Evolutionary conservation across 2,888 invertebrate species (phyloP).

Genomic region (Luperina testacea): DNA sequence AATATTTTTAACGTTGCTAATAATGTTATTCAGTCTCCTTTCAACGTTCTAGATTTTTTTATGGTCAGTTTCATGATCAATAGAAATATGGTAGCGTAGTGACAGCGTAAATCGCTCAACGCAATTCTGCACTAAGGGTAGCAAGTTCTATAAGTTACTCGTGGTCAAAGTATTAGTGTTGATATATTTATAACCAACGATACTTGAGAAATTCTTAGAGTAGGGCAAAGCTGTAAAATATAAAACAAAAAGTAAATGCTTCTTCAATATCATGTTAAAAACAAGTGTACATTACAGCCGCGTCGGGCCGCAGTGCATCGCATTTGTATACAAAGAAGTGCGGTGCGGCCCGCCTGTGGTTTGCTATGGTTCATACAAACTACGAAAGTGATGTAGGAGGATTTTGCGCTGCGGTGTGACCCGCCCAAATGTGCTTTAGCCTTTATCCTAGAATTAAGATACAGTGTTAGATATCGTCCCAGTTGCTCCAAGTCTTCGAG

Average conservation of each 20-base stretch:
- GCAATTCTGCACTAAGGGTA: background rate
- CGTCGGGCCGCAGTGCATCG: background rate
- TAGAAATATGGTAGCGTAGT: background rate
- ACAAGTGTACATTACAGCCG: background rate
- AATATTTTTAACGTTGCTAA: constrained; percentile 16
- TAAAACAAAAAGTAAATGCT: background rate
- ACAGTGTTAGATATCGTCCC: constrained; percentile 6
- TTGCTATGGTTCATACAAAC: too few relatives aligned
- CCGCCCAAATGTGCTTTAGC: background rate
- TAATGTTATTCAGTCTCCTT: background rate
- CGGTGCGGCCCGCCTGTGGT: too few relatives aligned
- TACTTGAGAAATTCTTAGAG: background rate
- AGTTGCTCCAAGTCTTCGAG: constrained; percentile 4
- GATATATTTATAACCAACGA: background rate
- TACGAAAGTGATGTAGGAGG: background rate
- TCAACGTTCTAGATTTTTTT: background rate
- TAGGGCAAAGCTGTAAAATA: background rate
- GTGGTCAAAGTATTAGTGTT: background rate
- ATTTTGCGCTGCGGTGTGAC: background rate
- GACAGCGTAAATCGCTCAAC: too few relatives aligned
- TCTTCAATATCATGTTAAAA: background rate
- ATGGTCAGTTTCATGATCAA: background rate
- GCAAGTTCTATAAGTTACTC: background rate
- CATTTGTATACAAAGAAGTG: background rate
- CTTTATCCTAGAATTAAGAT: background rate